Conservation (phyloP, 2,888 invertebrate genomes). For the Phytoseiulus persimilis region DNA sequence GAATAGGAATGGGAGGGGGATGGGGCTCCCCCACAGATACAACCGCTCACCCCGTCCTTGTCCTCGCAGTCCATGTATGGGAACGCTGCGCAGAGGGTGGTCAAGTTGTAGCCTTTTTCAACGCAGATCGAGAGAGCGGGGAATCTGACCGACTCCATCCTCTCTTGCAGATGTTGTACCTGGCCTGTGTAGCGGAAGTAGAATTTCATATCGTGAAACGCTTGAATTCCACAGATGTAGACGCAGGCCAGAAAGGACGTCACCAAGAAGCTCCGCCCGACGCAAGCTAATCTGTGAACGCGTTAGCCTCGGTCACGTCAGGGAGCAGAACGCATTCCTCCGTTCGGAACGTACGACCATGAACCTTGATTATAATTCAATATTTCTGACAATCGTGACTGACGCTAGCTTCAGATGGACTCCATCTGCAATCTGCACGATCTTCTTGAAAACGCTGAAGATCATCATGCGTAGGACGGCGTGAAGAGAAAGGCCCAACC, state of each 20-base stretch:
- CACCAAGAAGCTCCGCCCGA: constrained; percentile 11
- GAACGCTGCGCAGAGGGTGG: neutral
- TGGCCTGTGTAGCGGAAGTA: constrained; percentile 22
- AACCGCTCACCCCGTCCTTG: neutral
- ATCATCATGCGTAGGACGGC: constrained; percentile 9
- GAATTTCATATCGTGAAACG: neutral
- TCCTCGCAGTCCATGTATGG: constrained; percentile 35
- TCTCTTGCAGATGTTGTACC: constrained; percentile 13
- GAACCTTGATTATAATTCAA: neutral
- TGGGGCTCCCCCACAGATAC: too few species aligned
- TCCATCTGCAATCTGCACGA: neutral
- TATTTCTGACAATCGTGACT: constrained; percentile 12
- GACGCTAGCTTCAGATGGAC: neutral
- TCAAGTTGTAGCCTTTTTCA: neutral
- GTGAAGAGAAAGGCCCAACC: constrained; percentile 24
- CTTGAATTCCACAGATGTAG: neutral
- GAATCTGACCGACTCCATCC: neutral
- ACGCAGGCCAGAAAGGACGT: neutral
- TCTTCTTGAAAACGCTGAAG: neutral
- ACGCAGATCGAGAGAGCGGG: constrained; percentile 7
- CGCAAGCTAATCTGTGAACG: constrained; percentile 1
- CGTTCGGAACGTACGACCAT: neutral
- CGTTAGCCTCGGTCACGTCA: neutral
- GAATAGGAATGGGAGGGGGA: too few species aligned
- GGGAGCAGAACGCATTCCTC: neutral